Base-by-base conservation (phyloP, 92 coral and sea anemone genomes). In the Diadumene lineata region DNA sequence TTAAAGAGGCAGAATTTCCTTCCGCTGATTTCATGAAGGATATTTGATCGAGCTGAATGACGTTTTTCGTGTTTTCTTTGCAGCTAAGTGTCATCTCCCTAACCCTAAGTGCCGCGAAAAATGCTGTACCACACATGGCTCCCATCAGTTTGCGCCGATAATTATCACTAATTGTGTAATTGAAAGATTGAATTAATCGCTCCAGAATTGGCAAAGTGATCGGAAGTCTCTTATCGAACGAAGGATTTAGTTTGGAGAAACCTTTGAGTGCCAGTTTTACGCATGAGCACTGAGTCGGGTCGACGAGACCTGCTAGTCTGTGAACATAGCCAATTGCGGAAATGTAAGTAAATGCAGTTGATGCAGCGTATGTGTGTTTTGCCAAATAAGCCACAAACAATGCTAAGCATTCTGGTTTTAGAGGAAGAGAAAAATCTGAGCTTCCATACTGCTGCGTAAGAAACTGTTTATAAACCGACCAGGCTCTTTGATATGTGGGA, bases 311-410 rank as follows among this genome's bases (percentile, higher is more conserved):
- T 17, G 72, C 1, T 21, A 64, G 11, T 4, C 74, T 73, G 28
- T 76, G 81, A 11, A 66, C 74, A 46, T 76, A 76, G 23, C 74
- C 74, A 33, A 76, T 65, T 0, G 44, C 74, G 19, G 74, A 76
- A 30, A 76, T 73, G 64, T 32, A 76, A 1, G 81, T 65, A 13
- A 76, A 22, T 15, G 70, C 64, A 24, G 81, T 76, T 9, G 81
- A 76, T 0, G 81, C 58, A 19, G 81, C 81, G 43, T 76, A 76
- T 21, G 32, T 60, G 15, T 64, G 26, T 1, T 31, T 31, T 65
- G 81, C 81, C 33, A 76, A 64, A 22, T 65, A 46, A 30, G 63
- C 81, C 43, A 76, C 46, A 43, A 76, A 76, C 34, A 76, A 17
- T 13, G 74, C 81, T 19, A 76, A 19, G n/a, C n/a, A n/a, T n/a